Evolutionary conservation across 2,797 vertebrate genomes (phyloP).

Genomic region (Myripristis jacobus): DNA sequence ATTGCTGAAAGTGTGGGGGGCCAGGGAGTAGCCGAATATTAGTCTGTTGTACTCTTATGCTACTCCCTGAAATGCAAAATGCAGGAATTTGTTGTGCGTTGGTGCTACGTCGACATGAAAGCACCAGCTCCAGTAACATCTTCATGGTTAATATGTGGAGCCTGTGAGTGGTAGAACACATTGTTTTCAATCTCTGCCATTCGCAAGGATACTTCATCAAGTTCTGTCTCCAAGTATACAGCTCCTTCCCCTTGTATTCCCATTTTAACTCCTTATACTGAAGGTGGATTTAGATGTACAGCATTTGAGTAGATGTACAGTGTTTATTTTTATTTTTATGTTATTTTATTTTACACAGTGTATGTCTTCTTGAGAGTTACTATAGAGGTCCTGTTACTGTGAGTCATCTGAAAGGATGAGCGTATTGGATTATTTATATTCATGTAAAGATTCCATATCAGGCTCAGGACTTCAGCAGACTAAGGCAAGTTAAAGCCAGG

Average conservation of each 20-base stretch:
- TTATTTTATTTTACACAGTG: conserved; percentile 7
- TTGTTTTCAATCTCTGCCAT: background rate
- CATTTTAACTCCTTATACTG: background rate
- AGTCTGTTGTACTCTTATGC: too few relatives aligned
- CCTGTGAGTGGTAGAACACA: too few relatives aligned
- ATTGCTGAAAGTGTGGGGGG: too few relatives aligned
- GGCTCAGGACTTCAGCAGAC: too few relatives aligned
- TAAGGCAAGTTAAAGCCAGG: too few relatives aligned
- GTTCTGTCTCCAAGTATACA: background rate
- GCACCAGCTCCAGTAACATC: too few relatives aligned
- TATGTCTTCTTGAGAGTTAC: conserved; percentile 19
- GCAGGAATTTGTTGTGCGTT: too few relatives aligned
- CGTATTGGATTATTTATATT: conserved; percentile 27
- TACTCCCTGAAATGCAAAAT: too few relatives aligned
- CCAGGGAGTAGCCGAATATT: too few relatives aligned
- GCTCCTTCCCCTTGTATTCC: background rate
- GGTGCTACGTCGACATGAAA: too few relatives aligned
- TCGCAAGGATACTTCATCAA: background rate
- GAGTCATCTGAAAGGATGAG: conserved; percentile 12
- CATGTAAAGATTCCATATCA: conserved; percentile 6
- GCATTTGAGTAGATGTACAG: background rate
- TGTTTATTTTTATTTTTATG: background rate
- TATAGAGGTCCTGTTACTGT: background rate
- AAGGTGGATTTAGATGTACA: background rate
- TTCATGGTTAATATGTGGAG: too few relatives aligned